A percentile compares a stretch with the other conserved stretches of the same genome.
Conservation (phyloP, 2,797 vertebrate species). For the Falco rusticolus region DNA sequence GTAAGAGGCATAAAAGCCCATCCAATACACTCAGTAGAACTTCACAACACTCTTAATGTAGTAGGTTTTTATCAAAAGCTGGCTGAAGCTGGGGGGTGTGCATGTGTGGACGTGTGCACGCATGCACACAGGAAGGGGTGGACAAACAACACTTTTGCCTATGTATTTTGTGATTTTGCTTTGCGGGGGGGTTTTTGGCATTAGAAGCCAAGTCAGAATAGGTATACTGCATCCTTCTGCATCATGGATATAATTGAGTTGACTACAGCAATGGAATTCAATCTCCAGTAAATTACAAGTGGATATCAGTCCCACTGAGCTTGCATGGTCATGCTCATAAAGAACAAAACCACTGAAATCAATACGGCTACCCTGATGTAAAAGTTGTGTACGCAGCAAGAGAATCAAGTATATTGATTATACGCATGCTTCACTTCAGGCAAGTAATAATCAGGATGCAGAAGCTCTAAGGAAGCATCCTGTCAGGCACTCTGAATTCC, state of each 20-base stretch:
- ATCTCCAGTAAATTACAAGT: neutral
- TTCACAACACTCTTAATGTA: neutral
- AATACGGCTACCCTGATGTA: neutral
- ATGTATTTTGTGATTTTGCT: neutral
- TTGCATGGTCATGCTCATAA: neutral
- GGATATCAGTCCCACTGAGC: neutral
- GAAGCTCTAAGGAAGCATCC: neutral
- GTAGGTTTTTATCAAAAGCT: neutral
- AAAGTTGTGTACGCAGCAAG: neutral
- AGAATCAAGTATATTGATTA: conserved; percentile 18
- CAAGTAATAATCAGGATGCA: conserved; percentile 1
- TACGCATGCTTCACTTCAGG: neutral
- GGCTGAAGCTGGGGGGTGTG: neutral
- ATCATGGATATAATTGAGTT: neutral
- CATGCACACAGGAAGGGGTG: fast-evolving
- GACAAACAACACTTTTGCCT: neutral
- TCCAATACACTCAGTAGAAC: neutral
- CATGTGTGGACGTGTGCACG: fast-evolving
- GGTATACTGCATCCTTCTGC: neutral
- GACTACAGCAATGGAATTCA: neutral
- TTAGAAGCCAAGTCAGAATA: neutral
- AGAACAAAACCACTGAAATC: conserved; percentile 22
- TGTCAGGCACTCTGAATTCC: neutral
- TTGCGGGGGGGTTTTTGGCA: fast-evolving
- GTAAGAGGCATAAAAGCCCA: neutral